Percentiles rank a stretch among this genome's conserved stretches.
Evolutionary conservation across 2,797 vertebrate species (phyloP).

Genomic region (Hafferia zeledoni): DNA sequence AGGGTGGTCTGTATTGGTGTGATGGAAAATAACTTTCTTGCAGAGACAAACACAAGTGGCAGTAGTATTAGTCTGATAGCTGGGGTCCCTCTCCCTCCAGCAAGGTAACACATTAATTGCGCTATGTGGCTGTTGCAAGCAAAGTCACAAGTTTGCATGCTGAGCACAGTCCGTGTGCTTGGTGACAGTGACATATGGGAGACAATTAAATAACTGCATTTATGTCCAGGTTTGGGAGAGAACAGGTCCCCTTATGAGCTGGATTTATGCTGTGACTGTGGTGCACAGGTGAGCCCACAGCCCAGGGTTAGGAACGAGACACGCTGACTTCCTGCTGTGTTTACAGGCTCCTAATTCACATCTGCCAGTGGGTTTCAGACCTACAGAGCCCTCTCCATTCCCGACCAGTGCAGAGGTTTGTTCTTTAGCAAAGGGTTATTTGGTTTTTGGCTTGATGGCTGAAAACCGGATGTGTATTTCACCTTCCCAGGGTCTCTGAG

Average conservation of each 20-base stretch:
- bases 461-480: not conserved
- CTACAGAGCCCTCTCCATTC: not conserved
- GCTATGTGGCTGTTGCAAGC: not conserved
- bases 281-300: not conserved
- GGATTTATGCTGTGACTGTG: not conserved
- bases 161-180: not conserved
- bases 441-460: not conserved
- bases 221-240: not conserved
- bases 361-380: not conserved
- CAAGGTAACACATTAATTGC: not conserved
- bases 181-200: constrained; percentile 43
- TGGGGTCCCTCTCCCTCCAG: not conserved
- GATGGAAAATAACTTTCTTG: not conserved
- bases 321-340: rapidly evolving
- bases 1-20: not conserved
- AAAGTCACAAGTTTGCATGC: not conserved
- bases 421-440: not conserved
- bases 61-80: not conserved
- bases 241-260: not conserved
- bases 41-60: not conserved
- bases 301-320: not conserved
- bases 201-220: constrained; percentile 8
- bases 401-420: rapidly evolving
- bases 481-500: rapidly evolving
- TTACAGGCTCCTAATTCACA: not conserved